Conservation (phyloP, 2,888 invertebrate species). For the Trichopria drosophilae region DNA sequence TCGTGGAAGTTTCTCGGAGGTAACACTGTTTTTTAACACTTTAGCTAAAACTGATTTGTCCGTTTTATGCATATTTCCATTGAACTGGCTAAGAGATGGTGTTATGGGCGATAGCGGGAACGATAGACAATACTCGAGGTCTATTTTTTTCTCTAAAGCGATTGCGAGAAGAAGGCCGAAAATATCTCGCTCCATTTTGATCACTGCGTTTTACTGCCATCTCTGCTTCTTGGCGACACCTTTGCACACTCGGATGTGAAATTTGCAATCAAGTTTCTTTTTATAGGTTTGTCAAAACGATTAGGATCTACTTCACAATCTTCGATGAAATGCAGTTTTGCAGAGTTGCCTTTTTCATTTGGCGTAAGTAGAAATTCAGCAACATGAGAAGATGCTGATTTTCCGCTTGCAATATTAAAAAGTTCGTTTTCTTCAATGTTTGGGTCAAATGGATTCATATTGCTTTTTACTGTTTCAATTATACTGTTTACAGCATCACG, state of each 20-base stretch:
- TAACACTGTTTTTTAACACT: conserved; percentile 26
- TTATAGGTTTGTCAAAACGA: conserved; percentile 43
- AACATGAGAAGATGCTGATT: conserved; percentile 44
- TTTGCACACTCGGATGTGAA: conserved; percentile 40
- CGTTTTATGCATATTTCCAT: conserved; percentile 27
- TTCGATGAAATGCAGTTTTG: conserved; percentile 42
- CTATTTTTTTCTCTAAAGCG: conserved; percentile 42
- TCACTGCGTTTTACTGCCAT: conserved; percentile 36
- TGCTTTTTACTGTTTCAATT: conserved; percentile 34
- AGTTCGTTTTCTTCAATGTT: conserved; percentile 34
- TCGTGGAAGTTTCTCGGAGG: background rate
- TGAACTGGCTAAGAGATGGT: conserved; percentile 23
- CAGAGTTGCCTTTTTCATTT: conserved; percentile 32
- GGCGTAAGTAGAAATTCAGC: conserved; percentile 44
- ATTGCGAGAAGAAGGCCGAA: conserved; percentile 43
- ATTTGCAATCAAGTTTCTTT: conserved; percentile 42
- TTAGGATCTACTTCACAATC: conserved; percentile 25
- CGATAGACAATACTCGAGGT: conserved; percentile 43
- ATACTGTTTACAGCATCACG: conserved; percentile 33
- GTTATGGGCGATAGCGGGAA: conserved; percentile 38
- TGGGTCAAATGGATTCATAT: conserved; percentile 40
- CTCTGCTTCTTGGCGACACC: conserved; percentile 36
- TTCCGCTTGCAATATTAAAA: conserved; percentile 47
- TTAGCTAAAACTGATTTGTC: conserved; percentile 22
- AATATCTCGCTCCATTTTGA: conserved; percentile 44